phyloP scores from a whole-genome alignment of 2,888 invertebrate genomes.

The Cotesia congregata region DNA sequence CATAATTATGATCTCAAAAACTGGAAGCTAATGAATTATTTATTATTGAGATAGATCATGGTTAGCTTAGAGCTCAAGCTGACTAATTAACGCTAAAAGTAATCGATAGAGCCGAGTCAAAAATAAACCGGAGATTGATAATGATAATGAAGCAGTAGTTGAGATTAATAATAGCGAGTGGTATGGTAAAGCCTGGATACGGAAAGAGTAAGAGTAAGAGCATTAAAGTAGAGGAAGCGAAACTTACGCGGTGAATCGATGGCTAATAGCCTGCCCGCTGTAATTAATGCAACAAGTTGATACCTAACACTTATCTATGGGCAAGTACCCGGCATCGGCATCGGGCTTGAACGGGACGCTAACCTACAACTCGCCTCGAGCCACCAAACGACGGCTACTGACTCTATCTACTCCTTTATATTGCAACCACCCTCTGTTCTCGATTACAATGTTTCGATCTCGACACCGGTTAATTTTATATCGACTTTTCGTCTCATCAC shows the following conservation, averaged over 20 bases:
- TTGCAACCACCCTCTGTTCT: conserved; percentile 25
- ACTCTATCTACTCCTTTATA: conserved; percentile 40
- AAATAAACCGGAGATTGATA: neutral
- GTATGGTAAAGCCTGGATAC: conserved; percentile 24
- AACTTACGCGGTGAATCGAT: conserved; percentile 65
- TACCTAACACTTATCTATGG: conserved; percentile 66
- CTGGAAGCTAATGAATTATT: conserved; percentile 18
- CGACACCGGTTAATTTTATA: conserved; percentile 40
- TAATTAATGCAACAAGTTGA: conserved; percentile 71
- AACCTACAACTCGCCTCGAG: conserved; percentile 46
- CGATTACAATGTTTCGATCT: conserved; percentile 11
- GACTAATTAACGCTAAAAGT: neutral
- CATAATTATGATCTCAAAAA: conserved; percentile 22
- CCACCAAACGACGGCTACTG: conserved; percentile 42
- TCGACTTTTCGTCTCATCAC: conserved; percentile 29
- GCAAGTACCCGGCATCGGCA: conserved; percentile 45
- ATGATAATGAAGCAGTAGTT: neutral
- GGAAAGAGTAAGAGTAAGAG: conserved; percentile 54
- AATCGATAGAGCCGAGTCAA: too few relatives aligned
- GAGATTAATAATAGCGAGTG: conserved; percentile 35
- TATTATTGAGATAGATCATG: neutral
- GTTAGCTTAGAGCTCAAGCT: neutral
- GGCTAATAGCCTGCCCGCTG: conserved; percentile 67
- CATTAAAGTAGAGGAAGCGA: conserved; percentile 56
- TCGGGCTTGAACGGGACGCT: conserved; percentile 50